Evolutionary conservation across 2,113 vertebrate species (phyloP).

Genomic region (Ctenomys sociabilis): DNA sequence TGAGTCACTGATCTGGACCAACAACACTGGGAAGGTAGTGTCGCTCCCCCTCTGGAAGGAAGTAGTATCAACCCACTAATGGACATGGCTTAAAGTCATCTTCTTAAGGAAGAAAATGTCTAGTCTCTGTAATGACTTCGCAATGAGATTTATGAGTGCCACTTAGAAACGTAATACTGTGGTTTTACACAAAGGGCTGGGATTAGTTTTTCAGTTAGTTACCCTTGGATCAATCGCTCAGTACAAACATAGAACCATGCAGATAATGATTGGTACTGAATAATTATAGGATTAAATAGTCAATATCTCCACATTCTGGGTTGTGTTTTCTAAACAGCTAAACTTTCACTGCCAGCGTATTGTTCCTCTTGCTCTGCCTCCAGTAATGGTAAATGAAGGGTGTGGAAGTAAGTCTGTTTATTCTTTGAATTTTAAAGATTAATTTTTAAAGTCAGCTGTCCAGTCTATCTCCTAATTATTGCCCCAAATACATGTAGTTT

Average conservation of each 20-base stretch:
- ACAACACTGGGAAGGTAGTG: neutral
- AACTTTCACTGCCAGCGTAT: neutral
- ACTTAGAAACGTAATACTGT: neutral
- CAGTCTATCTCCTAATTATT: slow-evolving; percentile 3
- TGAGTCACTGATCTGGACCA: neutral
- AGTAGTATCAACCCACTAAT: neutral
- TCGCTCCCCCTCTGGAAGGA: neutral
- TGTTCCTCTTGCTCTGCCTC: neutral
- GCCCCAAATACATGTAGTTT: neutral
- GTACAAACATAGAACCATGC: neutral
- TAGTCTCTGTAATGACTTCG: neutral
- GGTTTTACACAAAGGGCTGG: neutral
- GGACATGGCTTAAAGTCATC: neutral
- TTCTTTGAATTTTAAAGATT: neutral
- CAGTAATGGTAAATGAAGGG: neutral
- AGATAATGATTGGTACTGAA: neutral
- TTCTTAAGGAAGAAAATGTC: neutral
- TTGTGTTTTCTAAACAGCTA: slow-evolving; percentile 24
- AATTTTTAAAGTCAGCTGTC: neutral
- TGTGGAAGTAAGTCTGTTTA: neutral
- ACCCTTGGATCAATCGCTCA: neutral
- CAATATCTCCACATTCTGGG: neutral
- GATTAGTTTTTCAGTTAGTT: neutral
- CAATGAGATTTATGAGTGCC: neutral
- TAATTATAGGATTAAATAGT: neutral